phyloP scores from a whole-genome alignment of 2,797 vertebrate species.

The Fratercula arctica region DNA sequence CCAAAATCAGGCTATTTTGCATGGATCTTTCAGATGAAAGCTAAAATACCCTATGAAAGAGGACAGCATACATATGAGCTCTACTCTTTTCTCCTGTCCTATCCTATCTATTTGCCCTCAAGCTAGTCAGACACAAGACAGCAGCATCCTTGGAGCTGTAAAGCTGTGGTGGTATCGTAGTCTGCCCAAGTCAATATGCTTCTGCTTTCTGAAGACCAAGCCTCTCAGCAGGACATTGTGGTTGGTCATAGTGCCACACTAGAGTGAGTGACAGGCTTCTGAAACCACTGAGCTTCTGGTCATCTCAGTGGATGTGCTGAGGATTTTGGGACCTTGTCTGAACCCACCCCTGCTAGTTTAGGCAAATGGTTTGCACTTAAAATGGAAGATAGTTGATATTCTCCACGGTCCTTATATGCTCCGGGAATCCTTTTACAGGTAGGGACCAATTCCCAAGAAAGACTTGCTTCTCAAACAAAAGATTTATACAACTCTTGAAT shows the following conservation, averaged over 20 bases:
- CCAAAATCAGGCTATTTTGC: not conserved
- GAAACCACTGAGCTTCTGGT: not conserved
- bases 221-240: not conserved
- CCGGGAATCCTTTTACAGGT: not conserved
- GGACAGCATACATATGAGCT: not conserved
- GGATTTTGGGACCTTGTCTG: not conserved
- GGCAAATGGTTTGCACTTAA: not conserved
- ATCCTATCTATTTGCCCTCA: not conserved
- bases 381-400: not conserved
- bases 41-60: not conserved
- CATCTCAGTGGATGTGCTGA: not conserved
- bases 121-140: not conserved
- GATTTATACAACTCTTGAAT: not conserved
- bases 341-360: not conserved
- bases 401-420: not conserved
- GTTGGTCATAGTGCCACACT: not conserved
- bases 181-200: not conserved
- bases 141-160: not conserved
- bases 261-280: not conserved
- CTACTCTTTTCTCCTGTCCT: not conserved
- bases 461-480: not conserved
- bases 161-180: not conserved
- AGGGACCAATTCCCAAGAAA: not conserved
- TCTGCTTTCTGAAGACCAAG: not conserved
- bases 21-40: not conserved